Conservation (phyloP, 2,113 vertebrate genomes). For the Galeopterus variegatus region DNA sequence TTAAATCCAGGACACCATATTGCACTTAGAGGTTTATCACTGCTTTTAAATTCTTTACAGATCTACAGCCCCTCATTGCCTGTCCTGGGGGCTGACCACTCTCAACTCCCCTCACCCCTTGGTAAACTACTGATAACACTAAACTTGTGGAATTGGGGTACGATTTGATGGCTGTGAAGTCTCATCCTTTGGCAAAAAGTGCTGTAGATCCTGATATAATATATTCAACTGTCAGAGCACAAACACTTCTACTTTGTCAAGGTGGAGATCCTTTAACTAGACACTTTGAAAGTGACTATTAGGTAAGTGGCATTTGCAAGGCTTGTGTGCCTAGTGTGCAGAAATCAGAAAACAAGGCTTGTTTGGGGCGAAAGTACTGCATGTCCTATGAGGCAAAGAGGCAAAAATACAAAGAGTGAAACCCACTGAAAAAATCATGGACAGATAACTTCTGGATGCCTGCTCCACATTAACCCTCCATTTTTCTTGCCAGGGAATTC, state of each 20-base stretch:
- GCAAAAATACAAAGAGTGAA: background rate
- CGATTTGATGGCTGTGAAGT: background rate
- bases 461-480: background rate
- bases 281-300: background rate
- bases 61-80: background rate
- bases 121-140: background rate
- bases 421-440: background rate
- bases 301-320: background rate
- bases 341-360: background rate
- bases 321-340: background rate
- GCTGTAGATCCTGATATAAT: background rate
- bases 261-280: background rate
- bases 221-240: background rate
- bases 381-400: background rate
- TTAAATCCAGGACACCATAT: background rate
- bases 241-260: background rate
- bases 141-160: background rate
- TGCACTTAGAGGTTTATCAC: background rate
- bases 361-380: background rate
- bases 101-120: background rate
- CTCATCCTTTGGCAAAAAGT: background rate
- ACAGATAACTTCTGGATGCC: background rate
- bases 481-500: background rate
- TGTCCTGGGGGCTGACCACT: background rate
- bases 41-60: slow-evolving; percentile 51